These are phyloP conservation scores for Drosophila equinoxialis DNA, from an alignment of 1,140 invertebrate species.

Conservation along the genomic window DNA sequence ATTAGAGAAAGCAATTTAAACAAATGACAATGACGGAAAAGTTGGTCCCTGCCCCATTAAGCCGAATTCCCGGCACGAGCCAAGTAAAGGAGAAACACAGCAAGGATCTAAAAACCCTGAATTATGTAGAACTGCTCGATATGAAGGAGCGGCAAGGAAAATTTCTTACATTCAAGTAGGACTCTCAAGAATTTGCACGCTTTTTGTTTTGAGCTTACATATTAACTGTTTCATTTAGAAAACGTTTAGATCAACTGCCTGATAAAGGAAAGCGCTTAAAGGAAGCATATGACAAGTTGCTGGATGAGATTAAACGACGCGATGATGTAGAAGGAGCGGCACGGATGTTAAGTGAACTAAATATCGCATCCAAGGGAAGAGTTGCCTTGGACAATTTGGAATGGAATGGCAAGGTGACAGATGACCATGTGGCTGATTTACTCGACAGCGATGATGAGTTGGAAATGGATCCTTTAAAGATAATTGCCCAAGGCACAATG, in stretches of 20 bases:
- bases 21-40: conserved; percentile 36
- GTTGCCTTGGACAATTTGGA: conserved; percentile 86
- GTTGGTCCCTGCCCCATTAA: conserved; percentile 40
- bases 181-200: conserved; percentile 30
- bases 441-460: conserved; percentile 87
- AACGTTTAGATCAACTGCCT: conserved; percentile 84
- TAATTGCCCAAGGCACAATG: conserved; percentile 86
- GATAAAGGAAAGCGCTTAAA: conserved; percentile 88
- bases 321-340: conserved; percentile 86
- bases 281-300: conserved; percentile 84
- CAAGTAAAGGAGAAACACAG: conserved; percentile 51
- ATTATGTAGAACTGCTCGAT: conserved; percentile 83
- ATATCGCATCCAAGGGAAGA: conserved; percentile 85
- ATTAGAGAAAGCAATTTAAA: too few species aligned
- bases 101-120: conserved; percentile 82
- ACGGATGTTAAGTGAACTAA: conserved; percentile 85
- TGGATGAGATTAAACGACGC: conserved; percentile 84
- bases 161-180: conserved; percentile 84
- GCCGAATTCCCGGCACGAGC: conserved; percentile 51
- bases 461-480: conserved; percentile 87
- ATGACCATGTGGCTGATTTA: conserved; percentile 68
- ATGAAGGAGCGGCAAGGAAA: conserved; percentile 84
- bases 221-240: conserved; percentile 39
- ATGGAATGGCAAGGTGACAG: conserved; percentile 85
- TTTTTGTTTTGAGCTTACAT: conserved; percentile 12